Evolutionary conservation across 2,113 vertebrate species (phyloP).

Genomic region (Bubo blakistoni): DNA sequence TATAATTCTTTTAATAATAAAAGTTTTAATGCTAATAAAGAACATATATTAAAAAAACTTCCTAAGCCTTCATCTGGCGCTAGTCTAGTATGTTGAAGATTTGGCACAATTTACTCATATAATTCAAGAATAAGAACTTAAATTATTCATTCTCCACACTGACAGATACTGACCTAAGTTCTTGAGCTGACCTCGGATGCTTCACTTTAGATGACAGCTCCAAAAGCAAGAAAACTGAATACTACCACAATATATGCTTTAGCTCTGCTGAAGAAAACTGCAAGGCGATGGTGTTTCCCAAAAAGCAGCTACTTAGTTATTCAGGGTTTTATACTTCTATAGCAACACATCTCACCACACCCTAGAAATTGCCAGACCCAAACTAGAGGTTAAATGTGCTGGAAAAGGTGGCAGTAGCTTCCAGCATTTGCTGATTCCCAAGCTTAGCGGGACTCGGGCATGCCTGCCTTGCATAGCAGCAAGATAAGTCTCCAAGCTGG

Average conservation of each 20-base stretch:
- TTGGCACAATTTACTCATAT: background rate
- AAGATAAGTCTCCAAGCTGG: background rate
- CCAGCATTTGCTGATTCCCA: background rate
- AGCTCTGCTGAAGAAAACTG: background rate
- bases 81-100: background rate
- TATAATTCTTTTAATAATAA: background rate
- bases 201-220: background rate
- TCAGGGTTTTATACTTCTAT: background rate
- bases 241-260: background rate
- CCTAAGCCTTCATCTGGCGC: slow-evolving; percentile 10
- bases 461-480: background rate
- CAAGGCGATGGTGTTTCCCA: background rate
- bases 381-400: background rate
- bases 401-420: background rate
- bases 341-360: background rate
- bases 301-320: background rate
- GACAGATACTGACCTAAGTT: background rate
- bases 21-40: background rate
- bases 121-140: slow-evolving; percentile 8
- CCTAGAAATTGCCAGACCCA: background rate
- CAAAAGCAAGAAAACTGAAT: background rate
- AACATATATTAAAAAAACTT: background rate
- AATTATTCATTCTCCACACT: background rate
- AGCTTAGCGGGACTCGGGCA: background rate
- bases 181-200: background rate